Base-by-base conservation (phyloP, 37 sponge, comb jelly and placozoan genomes). In the Spongilla lacustris region DNA sequence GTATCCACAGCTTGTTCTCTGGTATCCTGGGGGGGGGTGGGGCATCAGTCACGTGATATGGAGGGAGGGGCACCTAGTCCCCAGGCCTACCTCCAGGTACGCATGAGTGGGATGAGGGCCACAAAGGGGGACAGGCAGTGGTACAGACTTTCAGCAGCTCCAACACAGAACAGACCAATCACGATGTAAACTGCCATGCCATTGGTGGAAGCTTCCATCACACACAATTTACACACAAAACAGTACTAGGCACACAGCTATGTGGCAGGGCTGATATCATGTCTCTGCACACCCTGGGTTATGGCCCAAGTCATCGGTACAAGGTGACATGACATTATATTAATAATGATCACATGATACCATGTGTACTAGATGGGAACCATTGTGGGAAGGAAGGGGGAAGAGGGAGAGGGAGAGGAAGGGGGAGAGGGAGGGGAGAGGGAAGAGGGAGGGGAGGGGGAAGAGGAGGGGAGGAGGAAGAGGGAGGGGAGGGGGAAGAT, bases 171-270 rank as follows among this genome's bases (percentile, higher is more conserved):
- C 26, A 92, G 68, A n/a, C 69, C 91, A 9, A 97, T 83, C 36
- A 81, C 93, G 9, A 97, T 73, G 76, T 91, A 97, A 37, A 97
- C 97, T 89, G 84, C 19, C 4, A 58, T 58, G 19, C 58, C 58
- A 58, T 58, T 58, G 58, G 58, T 58, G 58, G 58, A 58, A 46
- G 46, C 46, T 46, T 46, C 46, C 46, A 46, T 46, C 46, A 46
- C 46, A 46, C 46, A 46, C 46, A 46, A 46, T 46, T 46, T 46
- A 8, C 46, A 46, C 46, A 46, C 4, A 46, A 10, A 10, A 46
- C 8, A 46, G 46, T 10, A 10, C 8, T 46, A 4, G 8, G 46
- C 46, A 46, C 46, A 46, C 46, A 46, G 46, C 46, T 46, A 46
- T 46, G 46, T 46, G 46, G 46, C 46, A 46, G 46, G 46, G 46